Conservation (phyloP, 2,113 vertebrate species). For the Cisticola juncidis region DNA sequence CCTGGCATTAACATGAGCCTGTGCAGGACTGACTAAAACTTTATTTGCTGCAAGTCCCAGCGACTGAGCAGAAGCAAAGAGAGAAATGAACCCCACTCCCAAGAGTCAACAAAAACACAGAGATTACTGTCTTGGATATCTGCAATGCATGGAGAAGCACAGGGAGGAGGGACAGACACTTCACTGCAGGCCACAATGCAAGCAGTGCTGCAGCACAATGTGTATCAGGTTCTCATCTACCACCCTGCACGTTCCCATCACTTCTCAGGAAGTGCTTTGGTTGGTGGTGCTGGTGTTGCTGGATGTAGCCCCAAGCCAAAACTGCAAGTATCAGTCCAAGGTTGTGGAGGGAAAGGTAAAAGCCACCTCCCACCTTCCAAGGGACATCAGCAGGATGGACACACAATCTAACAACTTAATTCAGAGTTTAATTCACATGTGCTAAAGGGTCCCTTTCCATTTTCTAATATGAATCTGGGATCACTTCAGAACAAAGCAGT, state of each 20-base stretch:
- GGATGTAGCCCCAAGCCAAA: background rate
- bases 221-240: background rate
- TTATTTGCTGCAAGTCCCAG: background rate
- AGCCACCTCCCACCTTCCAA: background rate
- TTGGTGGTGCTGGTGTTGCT: background rate
- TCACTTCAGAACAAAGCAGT: background rate
- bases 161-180: background rate
- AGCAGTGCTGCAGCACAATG: background rate
- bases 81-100: background rate
- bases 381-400: background rate
- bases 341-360: background rate
- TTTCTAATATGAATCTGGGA: background rate
- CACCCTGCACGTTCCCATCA: background rate
- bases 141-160: background rate
- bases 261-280: background rate
- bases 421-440: background rate
- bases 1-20: background rate
- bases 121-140: background rate
- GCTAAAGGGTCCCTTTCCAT: background rate
- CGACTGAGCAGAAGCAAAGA: background rate
- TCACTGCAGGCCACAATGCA: background rate
- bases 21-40: background rate
- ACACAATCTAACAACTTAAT: background rate
- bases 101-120: accelerated
- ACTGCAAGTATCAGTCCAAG: background rate